These are phyloP conservation scores for Penaeus chinensis DNA, from an alignment of 1,140 invertebrate species.

Conservation along the genomic window DNA sequence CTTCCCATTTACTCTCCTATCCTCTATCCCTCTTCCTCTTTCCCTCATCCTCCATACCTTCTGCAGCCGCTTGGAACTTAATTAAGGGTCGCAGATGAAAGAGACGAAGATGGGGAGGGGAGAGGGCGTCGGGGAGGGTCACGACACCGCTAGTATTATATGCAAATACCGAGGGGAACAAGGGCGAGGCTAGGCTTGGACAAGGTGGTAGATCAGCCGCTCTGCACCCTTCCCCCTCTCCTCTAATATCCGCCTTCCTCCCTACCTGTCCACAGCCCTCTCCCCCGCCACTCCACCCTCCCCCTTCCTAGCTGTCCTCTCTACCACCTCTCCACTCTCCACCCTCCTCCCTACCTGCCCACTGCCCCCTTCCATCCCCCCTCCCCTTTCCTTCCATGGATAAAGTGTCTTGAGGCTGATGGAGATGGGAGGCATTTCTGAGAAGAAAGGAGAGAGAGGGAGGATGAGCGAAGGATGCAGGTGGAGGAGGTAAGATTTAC, in stretches of 20 bases:
- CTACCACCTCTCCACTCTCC: neutral
- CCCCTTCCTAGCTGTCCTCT: neutral
- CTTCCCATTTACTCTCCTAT: too few relatives aligned
- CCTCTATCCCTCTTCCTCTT: too few relatives aligned
- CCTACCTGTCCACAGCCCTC: neutral
- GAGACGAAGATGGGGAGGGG: constrained; percentile 16
- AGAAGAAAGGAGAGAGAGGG: neutral
- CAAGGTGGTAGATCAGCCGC: neutral
- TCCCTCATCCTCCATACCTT: neutral
- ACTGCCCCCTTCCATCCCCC: neutral
- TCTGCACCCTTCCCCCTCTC: neutral
- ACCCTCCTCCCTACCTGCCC: neutral
- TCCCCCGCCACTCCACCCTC: neutral
- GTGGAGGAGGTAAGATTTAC: neutral
- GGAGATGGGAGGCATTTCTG: neutral
- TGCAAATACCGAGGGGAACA: constrained; percentile 27
- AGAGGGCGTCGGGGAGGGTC: neutral
- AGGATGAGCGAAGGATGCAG: neutral
- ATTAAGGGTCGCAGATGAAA: constrained; percentile 40
- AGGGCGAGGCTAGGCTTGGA: neutral
- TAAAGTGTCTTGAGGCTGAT: constrained; percentile 20
- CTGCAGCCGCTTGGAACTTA: constrained; percentile 29
- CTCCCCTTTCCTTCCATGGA: neutral
- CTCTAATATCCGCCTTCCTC: neutral
- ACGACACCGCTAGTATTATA: constrained; percentile 25